Conservation (phyloP, 1,140 invertebrate species). For the Onthophagus taurus region DNA sequence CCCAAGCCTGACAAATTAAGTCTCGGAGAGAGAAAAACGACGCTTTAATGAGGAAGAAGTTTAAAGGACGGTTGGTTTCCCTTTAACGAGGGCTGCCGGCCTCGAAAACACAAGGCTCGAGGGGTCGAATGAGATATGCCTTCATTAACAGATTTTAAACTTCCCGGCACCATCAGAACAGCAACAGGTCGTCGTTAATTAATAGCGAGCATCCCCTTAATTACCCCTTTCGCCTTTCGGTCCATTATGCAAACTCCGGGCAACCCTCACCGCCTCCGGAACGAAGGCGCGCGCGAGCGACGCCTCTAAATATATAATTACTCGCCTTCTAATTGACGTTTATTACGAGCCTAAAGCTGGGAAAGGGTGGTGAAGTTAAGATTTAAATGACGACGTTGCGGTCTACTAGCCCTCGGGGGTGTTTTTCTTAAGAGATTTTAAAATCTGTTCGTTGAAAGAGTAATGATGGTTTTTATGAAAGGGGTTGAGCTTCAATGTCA, state of each 20-base stretch:
- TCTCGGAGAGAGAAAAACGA: too few relatives aligned
- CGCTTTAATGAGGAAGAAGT: too few relatives aligned
- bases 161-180: slow-evolving; percentile 8
- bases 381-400: slow-evolving; percentile 29
- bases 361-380: slow-evolving; percentile 34
- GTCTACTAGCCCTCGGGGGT: slow-evolving; percentile 24
- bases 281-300: not conserved
- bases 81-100: too few relatives aligned
- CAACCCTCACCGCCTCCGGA: slow-evolving; percentile 17
- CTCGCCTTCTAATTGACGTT: slow-evolving; percentile 35
- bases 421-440: slow-evolving; percentile 25
- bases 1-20: too few relatives aligned
- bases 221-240: slow-evolving; percentile 36
- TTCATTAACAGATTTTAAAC: slow-evolving; percentile 19
- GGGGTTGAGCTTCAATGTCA: too few relatives aligned
- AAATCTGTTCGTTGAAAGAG: too few relatives aligned
- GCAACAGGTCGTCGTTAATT: slow-evolving; percentile 37
- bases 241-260: slow-evolving; percentile 35
- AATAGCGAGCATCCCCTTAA: slow-evolving; percentile 35
- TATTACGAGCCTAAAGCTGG: too few relatives aligned
- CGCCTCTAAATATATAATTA: slow-evolving; percentile 34
- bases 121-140: slow-evolving; percentile 11
- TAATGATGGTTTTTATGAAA: too few relatives aligned
- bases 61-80: too few relatives aligned
- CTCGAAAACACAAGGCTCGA: too few relatives aligned